phyloP scores from a whole-genome alignment of 2,888 invertebrate genomes.

The Hecatera dysodea region DNA sequence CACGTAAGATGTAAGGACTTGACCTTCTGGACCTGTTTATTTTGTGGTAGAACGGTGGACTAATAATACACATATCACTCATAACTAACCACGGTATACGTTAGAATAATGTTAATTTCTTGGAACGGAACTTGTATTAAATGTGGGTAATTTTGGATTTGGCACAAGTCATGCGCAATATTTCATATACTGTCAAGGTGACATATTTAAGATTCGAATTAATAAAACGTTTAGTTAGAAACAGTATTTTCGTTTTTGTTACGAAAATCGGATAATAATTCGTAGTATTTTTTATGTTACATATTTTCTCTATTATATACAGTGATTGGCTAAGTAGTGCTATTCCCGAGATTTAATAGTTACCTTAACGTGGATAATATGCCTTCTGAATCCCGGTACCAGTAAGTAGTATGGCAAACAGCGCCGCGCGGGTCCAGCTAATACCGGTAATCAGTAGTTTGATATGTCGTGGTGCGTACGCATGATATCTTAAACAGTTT shows the following conservation, averaged over 20 bases:
- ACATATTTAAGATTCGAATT: conserved; percentile 8
- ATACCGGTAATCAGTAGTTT: no score
- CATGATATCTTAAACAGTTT: no score
- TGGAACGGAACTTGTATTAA: conserved; percentile 26
- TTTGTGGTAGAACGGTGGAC: conserved; percentile 41
- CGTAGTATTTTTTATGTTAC: not conserved
- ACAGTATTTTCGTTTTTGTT: not conserved
- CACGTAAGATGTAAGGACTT: not conserved
- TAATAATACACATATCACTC: conserved; percentile 58
- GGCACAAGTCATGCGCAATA: conserved; percentile 27
- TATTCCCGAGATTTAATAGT: no score
- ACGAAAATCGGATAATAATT: not conserved
- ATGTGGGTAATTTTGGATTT: conserved; percentile 43
- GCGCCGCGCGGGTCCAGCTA: no score
- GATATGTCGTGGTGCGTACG: no score
- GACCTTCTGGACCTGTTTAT: conserved; percentile 6
- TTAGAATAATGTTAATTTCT: conserved; percentile 30
- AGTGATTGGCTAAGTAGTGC: no score
- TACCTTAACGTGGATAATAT: no score
- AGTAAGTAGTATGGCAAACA: no score
- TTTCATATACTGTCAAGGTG: conserved; percentile 28
- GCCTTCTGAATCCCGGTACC: no score
- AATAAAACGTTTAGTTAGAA: conserved; percentile 10
- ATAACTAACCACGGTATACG: conserved; percentile 50
- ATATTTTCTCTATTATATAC: not conserved